Percentiles rank a stretch among this genome's conserved stretches.
phyloP scores from a whole-genome alignment of 37 sponge, comb jelly and placozoan species.

The Trichoplax adhaerens region DNA sequence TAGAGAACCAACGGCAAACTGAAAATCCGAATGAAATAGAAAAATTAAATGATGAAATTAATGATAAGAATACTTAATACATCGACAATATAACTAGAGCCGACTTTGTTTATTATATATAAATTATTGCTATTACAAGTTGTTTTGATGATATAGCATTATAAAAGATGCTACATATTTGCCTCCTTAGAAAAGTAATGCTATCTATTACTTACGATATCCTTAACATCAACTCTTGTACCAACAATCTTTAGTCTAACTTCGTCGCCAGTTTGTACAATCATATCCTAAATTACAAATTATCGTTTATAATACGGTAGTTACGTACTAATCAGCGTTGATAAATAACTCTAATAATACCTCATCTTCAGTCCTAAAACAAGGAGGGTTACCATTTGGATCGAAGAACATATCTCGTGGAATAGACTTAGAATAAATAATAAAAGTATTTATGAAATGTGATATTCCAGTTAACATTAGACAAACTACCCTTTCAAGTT shows the following conservation, averaged over 20 bases:
- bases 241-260: slow-evolving; percentile 83
- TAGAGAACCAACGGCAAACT: slow-evolving; percentile 94
- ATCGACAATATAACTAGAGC: too few species aligned
- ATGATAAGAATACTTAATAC: neutral
- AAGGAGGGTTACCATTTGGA: slow-evolving; percentile 77
- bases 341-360: slow-evolving; percentile 21
- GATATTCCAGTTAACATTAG: neutral
- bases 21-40: neutral
- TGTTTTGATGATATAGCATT: too few species aligned
- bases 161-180: neutral
- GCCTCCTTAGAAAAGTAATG: neutral
- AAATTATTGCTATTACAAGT: too few species aligned
- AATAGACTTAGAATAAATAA: slow-evolving; percentile 42
- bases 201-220: slow-evolving; percentile 46
- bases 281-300: slow-evolving; percentile 47
- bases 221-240: slow-evolving; percentile 85
- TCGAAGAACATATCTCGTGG: slow-evolving; percentile 90
- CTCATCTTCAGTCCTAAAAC: slow-evolving; percentile 69
- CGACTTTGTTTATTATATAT: too few species aligned
- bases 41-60: neutral
- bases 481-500: neutral
- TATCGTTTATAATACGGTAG: neutral
- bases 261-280: slow-evolving; percentile 72
- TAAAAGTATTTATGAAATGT: neutral
- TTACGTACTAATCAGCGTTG: neutral